phyloP scores from a whole-genome alignment of 1,140 invertebrate genomes.

The Colletes latitarsis region DNA sequence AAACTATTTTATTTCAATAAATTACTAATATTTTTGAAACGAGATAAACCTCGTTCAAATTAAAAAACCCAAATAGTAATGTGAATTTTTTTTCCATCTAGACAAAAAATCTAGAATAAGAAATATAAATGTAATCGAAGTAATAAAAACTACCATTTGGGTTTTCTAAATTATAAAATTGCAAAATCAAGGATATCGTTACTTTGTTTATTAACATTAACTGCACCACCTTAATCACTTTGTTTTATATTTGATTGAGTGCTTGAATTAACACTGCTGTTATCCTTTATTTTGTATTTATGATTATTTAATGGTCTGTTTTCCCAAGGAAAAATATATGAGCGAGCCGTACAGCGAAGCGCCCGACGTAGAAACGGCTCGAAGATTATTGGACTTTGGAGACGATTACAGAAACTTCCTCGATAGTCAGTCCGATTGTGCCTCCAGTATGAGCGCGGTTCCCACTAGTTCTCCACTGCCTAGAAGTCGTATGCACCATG shows the following conservation, averaged over 20 bases:
- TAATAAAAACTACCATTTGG: no score
- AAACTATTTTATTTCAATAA: no score
- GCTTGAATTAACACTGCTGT: background rate
- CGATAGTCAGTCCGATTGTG: slow-evolving; percentile 92
- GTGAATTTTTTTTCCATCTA: no score
- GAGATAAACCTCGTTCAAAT: no score
- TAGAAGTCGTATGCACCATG: slow-evolving; percentile 75
- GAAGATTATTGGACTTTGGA: slow-evolving; percentile 91
- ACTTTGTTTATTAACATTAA: no score
- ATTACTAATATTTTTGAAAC: no score
- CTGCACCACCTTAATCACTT: background rate
- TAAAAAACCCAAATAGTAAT: no score
- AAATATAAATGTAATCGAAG: no score
- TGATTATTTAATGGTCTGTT: slow-evolving; percentile 43
- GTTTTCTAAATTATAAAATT: no score
- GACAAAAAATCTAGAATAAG: no score
- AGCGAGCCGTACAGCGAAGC: slow-evolving; percentile 95
- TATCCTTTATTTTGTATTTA: background rate
- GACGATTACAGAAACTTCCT: slow-evolving; percentile 95
- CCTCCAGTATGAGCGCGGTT: slow-evolving; percentile 87
- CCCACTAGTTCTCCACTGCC: slow-evolving; percentile 70
- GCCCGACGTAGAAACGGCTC: slow-evolving; percentile 92
- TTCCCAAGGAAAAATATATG: slow-evolving; percentile 91
- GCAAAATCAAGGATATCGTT: no score
- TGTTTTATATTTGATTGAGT: no score